Percentiles rank a stretch among this genome's conserved stretches.
phyloP scores from a whole-genome alignment of 2,113 vertebrate genomes.

The Gallinago jamesoni region DNA sequence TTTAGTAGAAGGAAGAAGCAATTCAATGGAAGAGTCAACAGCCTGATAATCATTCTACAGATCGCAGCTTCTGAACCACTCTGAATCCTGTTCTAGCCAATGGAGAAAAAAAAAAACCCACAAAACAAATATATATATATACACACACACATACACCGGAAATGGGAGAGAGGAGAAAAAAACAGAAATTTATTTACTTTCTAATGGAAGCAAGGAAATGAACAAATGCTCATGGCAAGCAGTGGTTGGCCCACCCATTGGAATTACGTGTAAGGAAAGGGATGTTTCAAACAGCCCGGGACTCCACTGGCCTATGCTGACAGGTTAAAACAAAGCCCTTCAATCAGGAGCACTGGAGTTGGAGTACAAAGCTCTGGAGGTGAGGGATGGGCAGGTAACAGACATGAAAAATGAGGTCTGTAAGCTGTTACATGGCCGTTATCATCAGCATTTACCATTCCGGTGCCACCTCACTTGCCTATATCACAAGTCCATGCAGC shows the following conservation, averaged over 20 bases:
- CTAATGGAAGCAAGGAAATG: background rate
- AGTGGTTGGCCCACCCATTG: background rate
- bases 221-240: background rate
- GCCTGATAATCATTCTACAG: background rate
- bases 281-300: background rate
- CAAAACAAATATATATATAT: no score
- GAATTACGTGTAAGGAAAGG: background rate
- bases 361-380: background rate
- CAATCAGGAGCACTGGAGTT: background rate
- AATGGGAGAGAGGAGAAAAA: background rate
- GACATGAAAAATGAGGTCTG: background rate
- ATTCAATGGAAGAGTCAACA: background rate
- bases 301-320: background rate
- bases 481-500: background rate
- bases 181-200: background rate
- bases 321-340: background rate
- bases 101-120: accelerated
- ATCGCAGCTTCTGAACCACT: background rate
- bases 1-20: background rate
- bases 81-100: background rate
- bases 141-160: no score
- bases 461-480: background rate
- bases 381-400: background rate
- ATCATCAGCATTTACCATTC: background rate
- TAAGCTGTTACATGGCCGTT: background rate